A percentile compares a stretch with the other conserved stretches of the same genome.
These are phyloP conservation scores for Nematolebias whitei DNA, from an alignment of 2,113 vertebrate genomes.

Conservation along the genomic window DNA sequence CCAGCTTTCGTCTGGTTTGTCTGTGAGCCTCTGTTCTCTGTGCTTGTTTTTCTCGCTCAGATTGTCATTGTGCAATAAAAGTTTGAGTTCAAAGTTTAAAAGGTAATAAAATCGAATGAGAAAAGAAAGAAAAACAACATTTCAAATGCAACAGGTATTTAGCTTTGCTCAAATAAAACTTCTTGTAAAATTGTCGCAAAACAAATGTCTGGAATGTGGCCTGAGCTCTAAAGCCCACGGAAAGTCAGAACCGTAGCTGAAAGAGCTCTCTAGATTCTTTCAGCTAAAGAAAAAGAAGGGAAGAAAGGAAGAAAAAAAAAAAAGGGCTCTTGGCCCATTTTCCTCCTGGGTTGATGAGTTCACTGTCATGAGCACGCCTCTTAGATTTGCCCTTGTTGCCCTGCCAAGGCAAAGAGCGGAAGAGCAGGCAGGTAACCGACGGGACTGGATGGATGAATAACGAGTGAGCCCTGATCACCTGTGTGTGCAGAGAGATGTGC, in stretches of 20 bases:
- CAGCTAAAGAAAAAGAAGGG: not conserved
- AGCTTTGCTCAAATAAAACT: constrained; percentile 16
- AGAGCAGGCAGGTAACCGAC: constrained; percentile 28
- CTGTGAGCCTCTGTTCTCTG: constrained; percentile 15
- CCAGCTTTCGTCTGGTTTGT: constrained; percentile 29
- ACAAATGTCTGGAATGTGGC: constrained; percentile 42
- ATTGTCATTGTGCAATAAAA: constrained; percentile 33
- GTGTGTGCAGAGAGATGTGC: not conserved
- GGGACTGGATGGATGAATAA: constrained; percentile 26
- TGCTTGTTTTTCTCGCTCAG: not conserved
- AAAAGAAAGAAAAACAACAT: constrained; percentile 6
- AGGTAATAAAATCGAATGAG: constrained; percentile 36
- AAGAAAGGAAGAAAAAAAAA: too few relatives aligned
- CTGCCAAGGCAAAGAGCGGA: constrained; percentile 26
- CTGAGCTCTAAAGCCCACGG: constrained; percentile 22
- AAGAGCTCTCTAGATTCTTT: constrained; percentile 24
- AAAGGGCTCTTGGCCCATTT: constrained; percentile 17
- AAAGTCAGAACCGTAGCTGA: constrained; percentile 28
- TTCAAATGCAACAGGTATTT: constrained; percentile 30
- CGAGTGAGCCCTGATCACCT: constrained; percentile 35
- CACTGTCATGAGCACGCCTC: constrained; percentile 2
- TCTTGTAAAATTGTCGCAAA: constrained; percentile 37
- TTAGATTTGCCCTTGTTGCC: constrained; percentile 22
- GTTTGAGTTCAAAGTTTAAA: constrained; percentile 24
- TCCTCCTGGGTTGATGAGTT: constrained; percentile 36